A percentile compares a stretch with the other conserved stretches of the same genome.
Conservation (phyloP, 2,888 invertebrate species). For the Tribolium freemani region DNA sequence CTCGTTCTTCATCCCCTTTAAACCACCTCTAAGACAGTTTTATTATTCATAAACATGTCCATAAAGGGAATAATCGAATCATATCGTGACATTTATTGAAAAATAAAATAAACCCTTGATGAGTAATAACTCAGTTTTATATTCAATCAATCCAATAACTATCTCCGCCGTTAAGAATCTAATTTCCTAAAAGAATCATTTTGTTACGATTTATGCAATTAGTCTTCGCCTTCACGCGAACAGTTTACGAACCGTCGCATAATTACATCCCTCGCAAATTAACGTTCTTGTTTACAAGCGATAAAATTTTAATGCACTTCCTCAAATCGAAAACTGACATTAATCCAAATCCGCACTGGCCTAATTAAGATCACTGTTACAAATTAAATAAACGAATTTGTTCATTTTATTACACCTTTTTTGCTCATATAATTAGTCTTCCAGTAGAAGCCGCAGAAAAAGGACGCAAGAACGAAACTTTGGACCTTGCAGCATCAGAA, state of each 20-base stretch:
- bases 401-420: neutral
- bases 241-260: constrained; percentile 7
- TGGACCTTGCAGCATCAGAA: constrained; percentile 47
- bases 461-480: neutral
- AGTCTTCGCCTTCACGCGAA: constrained; percentile 5
- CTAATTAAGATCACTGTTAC: neutral
- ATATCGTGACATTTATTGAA: constrained; percentile 1
- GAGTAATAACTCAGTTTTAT: constrained; percentile 1
- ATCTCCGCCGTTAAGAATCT: neutral
- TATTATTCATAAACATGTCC: neutral
- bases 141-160: neutral
- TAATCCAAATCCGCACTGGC: neutral
- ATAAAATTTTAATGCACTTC: constrained; percentile 25
- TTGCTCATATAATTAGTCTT: neutral
- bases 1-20: neutral
- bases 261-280: constrained; percentile 17
- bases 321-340: neutral
- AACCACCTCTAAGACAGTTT: neutral
- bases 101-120: constrained; percentile 7
- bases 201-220: constrained; percentile 9
- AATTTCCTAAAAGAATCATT: neutral
- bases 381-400: neutral
- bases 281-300: constrained; percentile 20
- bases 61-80: neutral
- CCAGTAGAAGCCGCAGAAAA: neutral